A percentile compares a stretch with the other conserved stretches of the same genome.
phyloP scores from a whole-genome alignment of 2,888 invertebrate species.

The Drosophila mayaguana region DNA sequence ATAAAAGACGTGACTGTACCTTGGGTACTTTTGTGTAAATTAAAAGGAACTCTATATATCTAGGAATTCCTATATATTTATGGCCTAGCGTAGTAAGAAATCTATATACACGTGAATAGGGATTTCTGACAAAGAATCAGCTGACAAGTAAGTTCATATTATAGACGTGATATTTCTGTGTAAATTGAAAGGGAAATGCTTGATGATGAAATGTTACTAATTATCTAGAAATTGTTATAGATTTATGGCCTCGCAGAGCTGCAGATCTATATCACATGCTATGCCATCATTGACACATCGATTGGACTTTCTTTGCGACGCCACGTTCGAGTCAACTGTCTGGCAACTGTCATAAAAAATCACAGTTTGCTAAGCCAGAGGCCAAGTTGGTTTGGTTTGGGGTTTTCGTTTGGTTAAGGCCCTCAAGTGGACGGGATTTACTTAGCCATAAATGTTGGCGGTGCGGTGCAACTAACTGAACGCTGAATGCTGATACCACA shows the following conservation, averaged over 20 bases:
- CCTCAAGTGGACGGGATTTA: constrained; percentile 78
- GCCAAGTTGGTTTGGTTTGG: not conserved
- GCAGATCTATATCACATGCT: not conserved
- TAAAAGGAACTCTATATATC: not conserved
- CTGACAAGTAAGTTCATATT: no score
- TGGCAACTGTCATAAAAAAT: constrained; percentile 76
- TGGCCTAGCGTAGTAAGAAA: no score
- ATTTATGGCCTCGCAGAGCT: not conserved
- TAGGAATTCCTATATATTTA: not conserved
- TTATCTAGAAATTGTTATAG: no score
- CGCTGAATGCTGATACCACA: constrained; percentile 49
- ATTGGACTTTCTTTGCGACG: constrained; percentile 14
- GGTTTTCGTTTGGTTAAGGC: constrained; percentile 36
- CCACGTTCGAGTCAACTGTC: constrained; percentile 52
- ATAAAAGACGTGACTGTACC: not conserved
- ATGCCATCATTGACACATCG: not conserved
- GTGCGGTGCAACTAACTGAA: not conserved
- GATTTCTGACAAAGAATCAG: no score
- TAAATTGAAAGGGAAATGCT: no score
- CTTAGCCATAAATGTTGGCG: constrained; percentile 73
- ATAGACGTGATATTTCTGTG: no score
- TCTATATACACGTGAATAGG: not conserved
- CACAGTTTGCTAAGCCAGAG: constrained; percentile 51
- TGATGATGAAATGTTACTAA: no score
- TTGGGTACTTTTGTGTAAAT: not conserved